These are phyloP conservation scores for Physocephala rufipes DNA, from an alignment of 2,888 invertebrate genomes.

Conservation along the genomic window DNA sequence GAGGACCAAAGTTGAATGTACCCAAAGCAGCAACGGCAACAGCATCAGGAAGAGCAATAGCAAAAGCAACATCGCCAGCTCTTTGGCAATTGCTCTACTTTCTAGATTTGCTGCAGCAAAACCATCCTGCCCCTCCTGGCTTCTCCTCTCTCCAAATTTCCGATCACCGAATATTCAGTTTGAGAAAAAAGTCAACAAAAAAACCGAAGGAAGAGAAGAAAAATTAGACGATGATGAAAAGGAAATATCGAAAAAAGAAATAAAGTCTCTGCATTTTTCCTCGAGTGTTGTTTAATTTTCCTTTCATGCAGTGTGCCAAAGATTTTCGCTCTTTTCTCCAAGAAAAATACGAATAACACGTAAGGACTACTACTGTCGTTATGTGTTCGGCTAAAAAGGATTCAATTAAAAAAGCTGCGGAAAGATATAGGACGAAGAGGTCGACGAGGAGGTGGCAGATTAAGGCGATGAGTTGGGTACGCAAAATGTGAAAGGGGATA, in stretches of 20 bases:
- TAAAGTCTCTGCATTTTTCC: neutral
- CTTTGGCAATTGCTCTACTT: neutral
- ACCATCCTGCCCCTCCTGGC: neutral
- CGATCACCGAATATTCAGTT: constrained; percentile 24
- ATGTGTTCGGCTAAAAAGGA: constrained; percentile 10
- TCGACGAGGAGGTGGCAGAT: neutral
- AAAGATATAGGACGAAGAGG: neutral
- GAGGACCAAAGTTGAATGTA: constrained; percentile 11
- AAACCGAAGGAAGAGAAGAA: neutral
- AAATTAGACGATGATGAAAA: too few species aligned
- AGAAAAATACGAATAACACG: constrained; percentile 2
- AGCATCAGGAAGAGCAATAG: neutral
- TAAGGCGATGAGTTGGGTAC: neutral
- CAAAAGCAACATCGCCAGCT: neutral
- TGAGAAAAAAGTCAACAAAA: neutral
- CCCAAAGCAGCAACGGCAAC: neutral
- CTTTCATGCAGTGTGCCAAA: neutral
- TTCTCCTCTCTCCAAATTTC: neutral
- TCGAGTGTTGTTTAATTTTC: constrained; percentile 2
- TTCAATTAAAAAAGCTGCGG: constrained; percentile 8
- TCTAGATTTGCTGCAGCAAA: neutral
- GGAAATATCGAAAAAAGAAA: too few species aligned
- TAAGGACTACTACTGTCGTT: too few species aligned
- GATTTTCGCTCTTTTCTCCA: neutral
- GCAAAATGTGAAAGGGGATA: too few species aligned